A percentile compares a stretch with the other conserved stretches of the same genome.
Evolutionary conservation across 2,888 invertebrate genomes (phyloP).

Genomic region (Cephus spinipes): DNA sequence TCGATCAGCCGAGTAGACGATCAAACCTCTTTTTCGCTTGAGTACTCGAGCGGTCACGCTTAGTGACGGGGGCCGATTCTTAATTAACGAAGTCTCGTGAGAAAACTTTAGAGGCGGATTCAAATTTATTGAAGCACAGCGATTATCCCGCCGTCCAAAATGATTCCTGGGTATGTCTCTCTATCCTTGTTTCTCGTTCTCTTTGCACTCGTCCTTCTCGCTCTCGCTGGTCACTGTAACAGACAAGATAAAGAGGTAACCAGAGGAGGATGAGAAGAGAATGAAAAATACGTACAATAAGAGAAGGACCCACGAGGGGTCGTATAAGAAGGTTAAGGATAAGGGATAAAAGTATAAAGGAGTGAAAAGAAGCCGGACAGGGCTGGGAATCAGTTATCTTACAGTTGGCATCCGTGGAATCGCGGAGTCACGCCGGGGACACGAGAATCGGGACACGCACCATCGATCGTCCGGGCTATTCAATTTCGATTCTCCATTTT

Average conservation of each 20-base stretch:
- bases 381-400: slow-evolving; percentile 6
- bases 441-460: slow-evolving; percentile 13
- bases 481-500: slow-evolving; percentile 9
- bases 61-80: not conserved
- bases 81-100: not conserved
- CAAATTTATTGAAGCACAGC: not conserved
- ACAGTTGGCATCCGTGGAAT: slow-evolving; percentile 20
- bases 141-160: not conserved
- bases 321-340: not conserved
- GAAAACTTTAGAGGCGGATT: not conserved
- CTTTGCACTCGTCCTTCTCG: not conserved
- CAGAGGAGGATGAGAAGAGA: not conserved
- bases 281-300: not conserved
- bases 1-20: not conserved
- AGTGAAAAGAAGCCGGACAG: not conserved
- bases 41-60: slow-evolving; percentile 13
- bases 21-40: slow-evolving; percentile 12
- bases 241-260: not conserved
- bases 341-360: not conserved
- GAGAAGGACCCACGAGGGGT: not conserved
- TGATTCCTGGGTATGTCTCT: not conserved
- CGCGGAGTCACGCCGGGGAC: slow-evolving; percentile 20
- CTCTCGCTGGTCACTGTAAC: not conserved
- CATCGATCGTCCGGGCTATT: slow-evolving; percentile 8
- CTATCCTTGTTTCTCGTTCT: not conserved